Evolutionary conservation across 2,113 vertebrate genomes (phyloP), one percentile per base, ranked within the genome.

Genomic region (Xyliphius kryptos): DNA sequence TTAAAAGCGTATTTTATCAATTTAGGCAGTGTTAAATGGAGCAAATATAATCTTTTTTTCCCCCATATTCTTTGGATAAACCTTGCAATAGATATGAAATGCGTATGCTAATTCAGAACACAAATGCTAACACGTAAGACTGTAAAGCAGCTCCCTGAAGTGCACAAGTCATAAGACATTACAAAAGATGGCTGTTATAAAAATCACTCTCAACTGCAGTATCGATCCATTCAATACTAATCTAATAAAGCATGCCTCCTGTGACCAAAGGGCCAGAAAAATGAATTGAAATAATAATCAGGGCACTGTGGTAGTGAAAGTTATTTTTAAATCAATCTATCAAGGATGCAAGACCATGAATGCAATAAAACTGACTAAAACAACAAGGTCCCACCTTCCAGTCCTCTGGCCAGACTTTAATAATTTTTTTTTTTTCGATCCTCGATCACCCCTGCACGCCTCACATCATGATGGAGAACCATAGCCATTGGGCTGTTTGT

Each of bases 251-350:
- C 61, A 63, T 53, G 32, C 61, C 57, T 61, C 65, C 69, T 61
- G 61, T 68, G 73, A 71, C 61, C 69, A 74, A 71, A 66, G 46
- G 66, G 56, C 56, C 66, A 61, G 52, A 74, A 47, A 71, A 71
- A 44, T 63, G 73, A 65, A 63, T 65, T 71, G 65, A 74, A 74
- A 74, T 71, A 72, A 72, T 68, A 73, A 73, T 73, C 66, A 66
- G 52, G 54, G 53, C 53, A 59, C 61, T 69, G 64, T 69, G 46
- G 46, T 65, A 49, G 56, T 52, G 40, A 69, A 73, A 69, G 44
- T 56, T 32, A 22, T 69, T 72, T 72, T 68, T 38, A 52, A 69
- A 68, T 61, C 56, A 61, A 68, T 53, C 51, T 40, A 68, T 59
- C 57, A 68, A 64, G 59, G 55, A 57, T 66, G 59, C 17, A 56